Conservation (phyloP, 2,888 invertebrate genomes). For the Auanema sp. region DNA sequence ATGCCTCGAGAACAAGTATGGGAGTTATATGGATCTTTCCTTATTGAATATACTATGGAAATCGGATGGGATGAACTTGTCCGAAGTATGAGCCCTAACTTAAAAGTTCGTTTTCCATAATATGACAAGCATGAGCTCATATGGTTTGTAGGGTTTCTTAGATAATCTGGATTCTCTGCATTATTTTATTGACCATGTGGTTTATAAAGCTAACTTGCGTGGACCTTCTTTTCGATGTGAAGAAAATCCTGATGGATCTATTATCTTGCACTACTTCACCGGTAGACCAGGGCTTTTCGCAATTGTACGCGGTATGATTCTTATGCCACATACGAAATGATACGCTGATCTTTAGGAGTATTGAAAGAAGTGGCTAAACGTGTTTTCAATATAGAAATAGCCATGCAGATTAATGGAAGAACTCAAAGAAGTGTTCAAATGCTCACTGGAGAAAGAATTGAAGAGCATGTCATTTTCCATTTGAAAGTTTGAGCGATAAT, state of each 20-base stretch:
- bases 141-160: constrained; percentile 75
- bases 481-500: constrained; percentile 20
- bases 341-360: constrained; percentile 72
- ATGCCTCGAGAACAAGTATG: constrained; percentile 51
- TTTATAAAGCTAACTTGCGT: constrained; percentile 53
- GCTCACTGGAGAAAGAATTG: constrained; percentile 39
- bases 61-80: constrained; percentile 58
- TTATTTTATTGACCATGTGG: constrained; percentile 56
- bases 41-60: constrained; percentile 57
- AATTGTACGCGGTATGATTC: constrained; percentile 74
- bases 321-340: neutral
- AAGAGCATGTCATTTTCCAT: constrained; percentile 50
- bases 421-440: constrained; percentile 71
- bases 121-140: neutral
- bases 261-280: constrained; percentile 91
- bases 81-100: constrained; percentile 49
- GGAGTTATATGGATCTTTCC: constrained; percentile 56
- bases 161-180: constrained; percentile 94
- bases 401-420: constrained; percentile 83
- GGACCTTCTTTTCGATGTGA: constrained; percentile 90
- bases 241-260: constrained; percentile 81
- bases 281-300: constrained; percentile 89
- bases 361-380: constrained; percentile 93
- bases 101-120: constrained; percentile 35
- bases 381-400: constrained; percentile 86